These are phyloP conservation scores for Gisinianus flammeolus DNA, from an alignment of 2,888 invertebrate genomes.

Conservation along the genomic window DNA sequence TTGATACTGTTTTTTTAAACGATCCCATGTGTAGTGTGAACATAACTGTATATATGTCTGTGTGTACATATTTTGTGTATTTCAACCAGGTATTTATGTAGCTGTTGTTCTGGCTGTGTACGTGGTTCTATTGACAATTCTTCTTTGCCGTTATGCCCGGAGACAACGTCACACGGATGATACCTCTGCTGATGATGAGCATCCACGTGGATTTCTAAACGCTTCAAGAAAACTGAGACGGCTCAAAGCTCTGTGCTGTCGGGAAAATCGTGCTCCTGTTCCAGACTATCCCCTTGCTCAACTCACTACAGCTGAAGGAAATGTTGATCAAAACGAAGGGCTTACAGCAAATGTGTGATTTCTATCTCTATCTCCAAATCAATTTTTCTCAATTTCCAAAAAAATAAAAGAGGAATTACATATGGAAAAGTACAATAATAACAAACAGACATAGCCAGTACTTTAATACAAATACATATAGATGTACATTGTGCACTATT, in stretches of 20 bases:
- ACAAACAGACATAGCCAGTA: too few relatives aligned
- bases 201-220: conserved; percentile 12
- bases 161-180: conserved; percentile 46
- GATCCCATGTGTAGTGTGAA: too few relatives aligned
- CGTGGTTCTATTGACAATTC: conserved; percentile 53
- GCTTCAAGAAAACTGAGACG: conserved; percentile 13
- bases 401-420: not conserved
- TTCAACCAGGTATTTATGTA: conserved; percentile 54
- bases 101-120: conserved; percentile 55
- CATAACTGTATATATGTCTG: too few relatives aligned
- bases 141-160: conserved; percentile 52
- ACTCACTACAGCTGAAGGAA: conserved; percentile 13
- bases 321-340: conserved; percentile 19
- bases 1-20: too few relatives aligned
- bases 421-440: too few relatives aligned
- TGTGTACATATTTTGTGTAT: too few relatives aligned
- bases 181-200: not conserved
- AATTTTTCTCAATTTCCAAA: not conserved
- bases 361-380: not conserved
- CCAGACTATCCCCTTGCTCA: not conserved
- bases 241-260: conserved; percentile 27
- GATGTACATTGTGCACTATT: too few relatives aligned
- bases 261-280: not conserved
- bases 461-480: too few relatives aligned
- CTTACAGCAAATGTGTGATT: conserved; percentile 20